phyloP scores from a whole-genome alignment of 2,888 invertebrate species.

The Sussaba pulchella region DNA sequence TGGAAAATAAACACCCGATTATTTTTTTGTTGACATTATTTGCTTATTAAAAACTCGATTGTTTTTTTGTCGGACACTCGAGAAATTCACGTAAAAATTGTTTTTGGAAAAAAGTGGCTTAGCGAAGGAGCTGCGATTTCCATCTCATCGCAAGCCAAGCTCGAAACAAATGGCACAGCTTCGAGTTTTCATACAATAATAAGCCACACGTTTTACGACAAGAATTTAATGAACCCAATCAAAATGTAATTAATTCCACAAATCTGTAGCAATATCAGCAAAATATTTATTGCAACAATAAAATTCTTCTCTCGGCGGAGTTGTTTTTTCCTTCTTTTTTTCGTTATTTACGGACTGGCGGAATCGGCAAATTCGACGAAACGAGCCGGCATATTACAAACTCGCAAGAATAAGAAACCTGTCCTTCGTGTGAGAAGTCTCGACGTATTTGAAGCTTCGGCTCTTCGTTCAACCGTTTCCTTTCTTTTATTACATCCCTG shows the following conservation, averaged over 20 bases:
- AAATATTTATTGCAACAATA: not conserved
- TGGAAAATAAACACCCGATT: no score
- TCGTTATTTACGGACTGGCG: not conserved
- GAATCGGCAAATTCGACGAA: not conserved
- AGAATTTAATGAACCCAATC: not conserved
- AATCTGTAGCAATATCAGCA: not conserved
- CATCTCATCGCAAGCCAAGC: not conserved
- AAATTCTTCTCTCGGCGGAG: not conserved
- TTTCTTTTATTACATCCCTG: conserved; percentile 6
- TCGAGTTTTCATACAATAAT: not conserved
- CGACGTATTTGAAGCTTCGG: conserved; percentile 1
- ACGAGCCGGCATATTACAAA: not conserved
- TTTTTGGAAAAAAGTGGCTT: not conserved
- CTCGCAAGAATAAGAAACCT: not conserved
- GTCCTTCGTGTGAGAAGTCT: conserved; percentile 1
- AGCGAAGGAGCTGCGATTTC: not conserved
- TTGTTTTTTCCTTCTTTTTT: not conserved
- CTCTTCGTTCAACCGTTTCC: not conserved
- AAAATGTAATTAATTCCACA: not conserved
- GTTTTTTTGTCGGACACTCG: not conserved
- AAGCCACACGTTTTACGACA: not conserved
- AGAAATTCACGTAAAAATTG: not conserved
- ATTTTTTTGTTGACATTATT: no score
- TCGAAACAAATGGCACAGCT: not conserved
- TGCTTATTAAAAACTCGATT: no score